phyloP scores from a whole-genome alignment of 1,140 invertebrate genomes.

The Pseudomyrmex gracilis region DNA sequence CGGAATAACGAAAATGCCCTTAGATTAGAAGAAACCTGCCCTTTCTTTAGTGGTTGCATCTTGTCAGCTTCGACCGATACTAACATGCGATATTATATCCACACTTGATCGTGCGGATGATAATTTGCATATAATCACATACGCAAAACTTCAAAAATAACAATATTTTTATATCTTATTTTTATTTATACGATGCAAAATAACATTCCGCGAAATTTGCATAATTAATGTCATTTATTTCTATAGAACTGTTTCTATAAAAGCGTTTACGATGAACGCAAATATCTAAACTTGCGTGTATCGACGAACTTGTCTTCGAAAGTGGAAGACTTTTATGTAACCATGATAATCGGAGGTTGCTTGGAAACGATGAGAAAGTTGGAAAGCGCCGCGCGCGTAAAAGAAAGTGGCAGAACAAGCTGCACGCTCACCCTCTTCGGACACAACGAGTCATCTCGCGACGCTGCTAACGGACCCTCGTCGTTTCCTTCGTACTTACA shows the following conservation, averaged over 20 bases:
- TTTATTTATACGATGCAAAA: not conserved
- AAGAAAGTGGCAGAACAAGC: slow-evolving; percentile 33
- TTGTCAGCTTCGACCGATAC: slow-evolving; percentile 6
- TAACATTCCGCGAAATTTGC: not conserved
- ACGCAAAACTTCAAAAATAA: not conserved
- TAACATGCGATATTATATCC: not conserved
- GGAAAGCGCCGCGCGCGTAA: slow-evolving; percentile 38
- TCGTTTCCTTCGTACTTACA: slow-evolving; percentile 58
- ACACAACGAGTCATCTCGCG: slow-evolving; percentile 75
- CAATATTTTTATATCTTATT: not conserved
- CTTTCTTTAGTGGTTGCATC: slow-evolving; percentile 33
- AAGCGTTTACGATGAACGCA: not conserved
- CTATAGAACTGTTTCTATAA: too few species aligned
- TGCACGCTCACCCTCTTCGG: slow-evolving; percentile 69
- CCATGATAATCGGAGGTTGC: slow-evolving; percentile 78
- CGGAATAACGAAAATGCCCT: slow-evolving; percentile 59
- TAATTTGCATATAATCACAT: too few species aligned
- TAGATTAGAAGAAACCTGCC: slow-evolving; percentile 63
- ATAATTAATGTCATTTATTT: not conserved
- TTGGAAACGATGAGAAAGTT: slow-evolving; percentile 75
- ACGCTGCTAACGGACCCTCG: slow-evolving; percentile 74
- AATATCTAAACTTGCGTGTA: not conserved
- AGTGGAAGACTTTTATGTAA: slow-evolving; percentile 66
- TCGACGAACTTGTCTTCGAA: not conserved
- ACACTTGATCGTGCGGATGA: too few species aligned